phyloP scores from a whole-genome alignment of 2,888 invertebrate genomes.

The Xestia xanthographa region DNA sequence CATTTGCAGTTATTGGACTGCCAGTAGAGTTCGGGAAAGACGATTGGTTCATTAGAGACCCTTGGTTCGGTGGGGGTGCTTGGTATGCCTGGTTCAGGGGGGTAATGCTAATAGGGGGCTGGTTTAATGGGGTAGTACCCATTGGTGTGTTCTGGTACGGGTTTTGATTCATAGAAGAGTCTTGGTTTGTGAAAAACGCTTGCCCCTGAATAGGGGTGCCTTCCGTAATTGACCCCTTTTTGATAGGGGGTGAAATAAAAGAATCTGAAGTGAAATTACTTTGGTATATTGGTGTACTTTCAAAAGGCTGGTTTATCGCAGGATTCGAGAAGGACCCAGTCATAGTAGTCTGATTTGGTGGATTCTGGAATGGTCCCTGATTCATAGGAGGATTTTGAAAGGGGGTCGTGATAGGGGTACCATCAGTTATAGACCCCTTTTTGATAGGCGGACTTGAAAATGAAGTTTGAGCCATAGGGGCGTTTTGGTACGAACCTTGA shows the following conservation, averaged over 20 bases:
- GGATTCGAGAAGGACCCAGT: conserved; percentile 39
- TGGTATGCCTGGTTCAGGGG: conserved; percentile 46
- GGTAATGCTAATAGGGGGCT: conserved; percentile 28
- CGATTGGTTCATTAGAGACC: conserved; percentile 45
- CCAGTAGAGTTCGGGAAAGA: conserved; percentile 35
- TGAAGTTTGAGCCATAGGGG: conserved; percentile 29
- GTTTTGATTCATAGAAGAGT: conserved; percentile 2
- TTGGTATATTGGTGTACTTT: conserved; percentile 49
- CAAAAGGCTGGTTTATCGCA: conserved; percentile 44
- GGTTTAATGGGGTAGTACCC: conserved; percentile 25
- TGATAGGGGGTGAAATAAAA: conserved; percentile 34
- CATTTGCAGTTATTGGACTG: conserved; percentile 26
- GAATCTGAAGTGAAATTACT: conserved; percentile 47
- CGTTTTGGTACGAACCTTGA: conserved; percentile 35
- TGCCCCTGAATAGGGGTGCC: conserved; percentile 45
- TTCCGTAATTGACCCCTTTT: conserved; percentile 51
- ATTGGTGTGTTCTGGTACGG: conserved; percentile 36
- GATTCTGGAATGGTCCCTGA: conserved; percentile 39
- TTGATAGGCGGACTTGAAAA: conserved; percentile 34
- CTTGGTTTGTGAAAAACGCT: conserved; percentile 31
- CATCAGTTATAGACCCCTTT: conserved; percentile 48
- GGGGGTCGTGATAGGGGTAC: conserved; percentile 38
- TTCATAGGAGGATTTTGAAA: conserved; percentile 33
- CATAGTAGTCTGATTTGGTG: conserved; percentile 26
- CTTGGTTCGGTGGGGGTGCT: conserved; percentile 42